phyloP scores from a whole-genome alignment of 2,113 vertebrate genomes.

The Lampris incognitus region DNA sequence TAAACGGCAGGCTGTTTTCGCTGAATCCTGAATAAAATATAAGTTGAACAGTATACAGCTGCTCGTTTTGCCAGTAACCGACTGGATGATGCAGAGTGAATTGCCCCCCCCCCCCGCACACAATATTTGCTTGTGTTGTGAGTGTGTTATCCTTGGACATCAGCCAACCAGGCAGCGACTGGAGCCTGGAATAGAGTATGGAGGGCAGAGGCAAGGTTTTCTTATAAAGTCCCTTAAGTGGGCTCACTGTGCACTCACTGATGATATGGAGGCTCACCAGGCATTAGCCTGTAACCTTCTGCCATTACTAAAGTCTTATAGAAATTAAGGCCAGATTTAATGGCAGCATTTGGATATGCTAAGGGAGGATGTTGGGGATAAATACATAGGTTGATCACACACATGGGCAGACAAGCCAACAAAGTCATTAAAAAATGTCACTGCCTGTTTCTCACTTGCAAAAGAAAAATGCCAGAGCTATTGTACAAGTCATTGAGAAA shows the following conservation, averaged over 20 bases:
- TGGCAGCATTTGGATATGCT: slow-evolving; percentile 15
- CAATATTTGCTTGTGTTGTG: slow-evolving; percentile 54
- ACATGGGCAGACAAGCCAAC: slow-evolving; percentile 5
- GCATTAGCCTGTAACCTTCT: slow-evolving; percentile 51
- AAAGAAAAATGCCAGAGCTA: slow-evolving; percentile 27
- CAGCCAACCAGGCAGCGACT: slow-evolving; percentile 59
- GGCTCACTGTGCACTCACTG: slow-evolving; percentile 45
- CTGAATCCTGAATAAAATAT: slow-evolving; percentile 70
- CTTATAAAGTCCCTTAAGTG: slow-evolving; percentile 66
- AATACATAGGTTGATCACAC: slow-evolving; percentile 31
- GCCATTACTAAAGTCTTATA: slow-evolving; percentile 38
- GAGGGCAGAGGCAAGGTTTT: slow-evolving; percentile 61
- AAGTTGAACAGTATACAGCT: slow-evolving; percentile 56
- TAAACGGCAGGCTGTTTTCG: slow-evolving; percentile 52
- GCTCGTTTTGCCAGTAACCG: slow-evolving; percentile 57
- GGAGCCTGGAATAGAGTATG: slow-evolving; percentile 69
- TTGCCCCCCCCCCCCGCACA: slow-evolving; percentile 36
- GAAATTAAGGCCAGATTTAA: slow-evolving; percentile 48
- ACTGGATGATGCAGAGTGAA: slow-evolving; percentile 59
- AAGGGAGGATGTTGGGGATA: slow-evolving; percentile 30
- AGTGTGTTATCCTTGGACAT: slow-evolving; percentile 39
- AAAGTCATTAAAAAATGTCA: neutral
- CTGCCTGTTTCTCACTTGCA: slow-evolving; percentile 28
- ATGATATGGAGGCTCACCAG: slow-evolving; percentile 48
- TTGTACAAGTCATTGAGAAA: slow-evolving; percentile 41